Percentiles rank a stretch among this genome's conserved stretches.
These are phyloP conservation scores for Epirrita christyi DNA, from an alignment of 2,888 invertebrate species.

Conservation along the genomic window DNA sequence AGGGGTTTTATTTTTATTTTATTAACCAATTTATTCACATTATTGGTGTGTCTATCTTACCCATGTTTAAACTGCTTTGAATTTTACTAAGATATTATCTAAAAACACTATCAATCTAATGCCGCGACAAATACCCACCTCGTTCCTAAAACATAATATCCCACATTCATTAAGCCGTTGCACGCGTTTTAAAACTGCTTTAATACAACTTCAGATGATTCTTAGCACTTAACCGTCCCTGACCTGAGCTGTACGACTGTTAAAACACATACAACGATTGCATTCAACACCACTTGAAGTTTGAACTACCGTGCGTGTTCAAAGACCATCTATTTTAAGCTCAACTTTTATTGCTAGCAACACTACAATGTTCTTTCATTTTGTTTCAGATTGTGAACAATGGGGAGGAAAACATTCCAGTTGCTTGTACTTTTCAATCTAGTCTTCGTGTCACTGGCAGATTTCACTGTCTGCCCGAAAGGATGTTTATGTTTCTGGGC, in stretches of 20 bases:
- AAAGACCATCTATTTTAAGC: constrained; percentile 52
- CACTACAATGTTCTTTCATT: constrained; percentile 40
- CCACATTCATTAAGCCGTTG: constrained; percentile 34
- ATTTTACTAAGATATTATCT: constrained; percentile 11
- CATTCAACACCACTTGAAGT: constrained; percentile 54
- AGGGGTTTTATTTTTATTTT: no score
- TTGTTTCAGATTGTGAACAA: constrained; percentile 73
- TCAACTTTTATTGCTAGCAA: constrained; percentile 33
- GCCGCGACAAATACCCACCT: constrained; percentile 20
- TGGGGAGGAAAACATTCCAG: constrained; percentile 60
- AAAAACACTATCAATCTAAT: constrained; percentile 17
- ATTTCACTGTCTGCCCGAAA: constrained; percentile 86
- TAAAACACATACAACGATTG: constrained; percentile 58
- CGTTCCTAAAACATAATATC: constrained; percentile 22
- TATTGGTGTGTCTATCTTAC: neutral
- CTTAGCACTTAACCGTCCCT: constrained; percentile 42
- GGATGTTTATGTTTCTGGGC: constrained; percentile 94
- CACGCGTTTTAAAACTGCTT: constrained; percentile 35
- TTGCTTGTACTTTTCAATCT: constrained; percentile 55
- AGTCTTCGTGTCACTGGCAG: constrained; percentile 61
- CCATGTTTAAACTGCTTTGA: neutral
- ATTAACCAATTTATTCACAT: no score
- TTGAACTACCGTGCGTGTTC: constrained; percentile 49
- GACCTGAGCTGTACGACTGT: constrained; percentile 55
- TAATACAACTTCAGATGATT: constrained; percentile 43